A percentile compares a stretch with the other conserved stretches of the same genome.
phyloP scores from a whole-genome alignment of 2,888 invertebrate species.

The Caenorhabditis angaria region DNA sequence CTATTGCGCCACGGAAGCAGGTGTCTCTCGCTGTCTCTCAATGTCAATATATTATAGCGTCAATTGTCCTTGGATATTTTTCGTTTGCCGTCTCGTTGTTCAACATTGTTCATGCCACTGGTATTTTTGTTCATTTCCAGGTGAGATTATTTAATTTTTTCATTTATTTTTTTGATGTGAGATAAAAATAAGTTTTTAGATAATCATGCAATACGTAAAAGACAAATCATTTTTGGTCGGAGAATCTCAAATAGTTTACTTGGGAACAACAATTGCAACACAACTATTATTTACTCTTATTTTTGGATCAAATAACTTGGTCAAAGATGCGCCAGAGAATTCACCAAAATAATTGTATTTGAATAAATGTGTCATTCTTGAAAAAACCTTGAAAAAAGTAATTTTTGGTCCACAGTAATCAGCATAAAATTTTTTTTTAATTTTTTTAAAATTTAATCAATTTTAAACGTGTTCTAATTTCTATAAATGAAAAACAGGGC shows the following conservation, averaged over 20 bases:
- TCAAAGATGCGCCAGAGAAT: no score
- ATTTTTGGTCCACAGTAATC: no score
- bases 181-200: constrained; percentile 24
- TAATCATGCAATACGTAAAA: constrained; percentile 45
- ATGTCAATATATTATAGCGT: constrained; percentile 15
- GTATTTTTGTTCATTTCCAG: constrained; percentile 58
- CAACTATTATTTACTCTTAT: constrained; percentile 22
- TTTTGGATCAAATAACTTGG: background rate
- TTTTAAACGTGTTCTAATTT: no score
- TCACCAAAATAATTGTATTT: no score
- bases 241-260: constrained; percentile 48
- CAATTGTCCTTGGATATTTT: constrained; percentile 42
- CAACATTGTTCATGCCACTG: constrained; percentile 42
- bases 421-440: no score
- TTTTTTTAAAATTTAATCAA: no score
- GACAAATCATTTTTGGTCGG: constrained; percentile 42
- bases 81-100: constrained; percentile 43
- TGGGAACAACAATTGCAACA: constrained; percentile 26
- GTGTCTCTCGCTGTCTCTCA: background rate
- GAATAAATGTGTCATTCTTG: no score
- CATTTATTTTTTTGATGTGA: no score
- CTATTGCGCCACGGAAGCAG: constrained; percentile 11
- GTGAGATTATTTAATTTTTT: constrained; percentile 23
- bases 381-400: no score
- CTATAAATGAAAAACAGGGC: no score